Base-by-base conservation (phyloP, 2,113 vertebrate species). In the Leptobrachium ailaonicum region DNA sequence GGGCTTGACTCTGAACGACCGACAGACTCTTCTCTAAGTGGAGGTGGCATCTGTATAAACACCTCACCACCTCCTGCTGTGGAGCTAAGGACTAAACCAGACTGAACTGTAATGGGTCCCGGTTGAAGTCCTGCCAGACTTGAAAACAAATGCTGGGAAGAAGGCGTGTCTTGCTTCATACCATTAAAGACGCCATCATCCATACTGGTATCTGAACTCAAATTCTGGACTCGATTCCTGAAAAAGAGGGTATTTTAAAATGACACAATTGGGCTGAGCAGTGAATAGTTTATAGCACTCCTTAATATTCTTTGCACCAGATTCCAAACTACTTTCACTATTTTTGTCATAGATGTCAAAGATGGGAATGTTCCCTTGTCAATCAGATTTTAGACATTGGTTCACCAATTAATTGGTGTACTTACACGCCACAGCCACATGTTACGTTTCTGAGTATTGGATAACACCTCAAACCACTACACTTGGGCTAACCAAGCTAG, bases 181-280 rank as follows among this genome's bases (percentile, higher is more conserved):
- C 96, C 95, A 85, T 98, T 95, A 4, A 98, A 99, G 60, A 98
- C 95, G 0, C 95, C 92, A 82, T 97, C 96, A 75, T 97, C 96
- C 87, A 96, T 90, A 10, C 94, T 94, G 72, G 94, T 91, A 88
- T 98, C 97, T 0, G 98, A 94, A 82, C 95, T 95, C 78, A 97
- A 89, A 0, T 95, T 92, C 85, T 98, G 97, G 89, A 92, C 96
- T 85, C 96, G 94, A 84, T 83, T 96, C 88, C 98, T 99, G 86
- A 63, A 0, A 42, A 73, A 41, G 0, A 67, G 6, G 2, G 1
- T 81, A 77, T 74, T 43, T 62, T 4, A 50, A 50, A 5, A 50
- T 5, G 47, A 5, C 4, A 8, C 47, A 50, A 50, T 50, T 50
- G 8, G 8, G 47, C 8, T 50, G 8, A 50, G 20, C 20, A 32